These are phyloP conservation scores for Lepidocyrtoides sp. DNA, from an alignment of 2,888 invertebrate genomes.

Conservation along the genomic window DNA sequence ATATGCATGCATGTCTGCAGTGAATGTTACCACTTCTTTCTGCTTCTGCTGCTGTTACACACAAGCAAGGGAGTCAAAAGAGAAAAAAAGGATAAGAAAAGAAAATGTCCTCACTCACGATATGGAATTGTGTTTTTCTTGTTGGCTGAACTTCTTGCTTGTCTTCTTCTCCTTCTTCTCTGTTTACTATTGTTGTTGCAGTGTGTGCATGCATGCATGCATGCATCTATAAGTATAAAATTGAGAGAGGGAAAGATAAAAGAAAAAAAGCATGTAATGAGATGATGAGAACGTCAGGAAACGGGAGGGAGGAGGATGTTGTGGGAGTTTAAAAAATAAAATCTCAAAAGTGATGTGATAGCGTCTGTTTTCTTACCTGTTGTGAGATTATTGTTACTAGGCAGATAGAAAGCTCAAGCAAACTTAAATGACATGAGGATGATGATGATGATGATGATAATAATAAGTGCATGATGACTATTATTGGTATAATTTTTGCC, in stretches of 20 bases:
- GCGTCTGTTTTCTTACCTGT: neutral
- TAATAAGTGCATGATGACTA: too few relatives aligned
- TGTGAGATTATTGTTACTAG: constrained; percentile 34
- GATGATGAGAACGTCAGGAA: constrained; percentile 71
- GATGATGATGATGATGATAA: neutral
- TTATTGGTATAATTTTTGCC: constrained; percentile 8
- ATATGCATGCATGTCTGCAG: neutral
- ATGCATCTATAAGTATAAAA: neutral
- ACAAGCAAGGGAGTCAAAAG: neutral
- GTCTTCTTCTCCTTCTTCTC: neutral
- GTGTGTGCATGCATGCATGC: constrained; percentile 18
- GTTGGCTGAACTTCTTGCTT: constrained; percentile 71
- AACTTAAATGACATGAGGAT: neutral
- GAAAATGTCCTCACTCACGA: constrained; percentile 66
- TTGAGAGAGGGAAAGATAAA: too few relatives aligned
- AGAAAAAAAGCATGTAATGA: constrained; percentile 52
- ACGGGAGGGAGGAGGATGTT: constrained; percentile 67
- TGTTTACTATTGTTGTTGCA: constrained; percentile 13
- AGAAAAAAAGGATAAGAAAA: constrained; percentile 11
- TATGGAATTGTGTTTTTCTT: constrained; percentile 40
- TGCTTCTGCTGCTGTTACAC: neutral
- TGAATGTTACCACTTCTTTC: neutral
- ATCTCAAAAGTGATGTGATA: constrained; percentile 12
- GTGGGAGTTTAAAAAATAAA: constrained; percentile 70
- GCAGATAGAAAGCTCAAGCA: neutral